Percentiles rank a stretch among this genome's conserved stretches.
Evolutionary conservation across 2,113 vertebrate species (phyloP).

Genomic region (Gambusia affinis): DNA sequence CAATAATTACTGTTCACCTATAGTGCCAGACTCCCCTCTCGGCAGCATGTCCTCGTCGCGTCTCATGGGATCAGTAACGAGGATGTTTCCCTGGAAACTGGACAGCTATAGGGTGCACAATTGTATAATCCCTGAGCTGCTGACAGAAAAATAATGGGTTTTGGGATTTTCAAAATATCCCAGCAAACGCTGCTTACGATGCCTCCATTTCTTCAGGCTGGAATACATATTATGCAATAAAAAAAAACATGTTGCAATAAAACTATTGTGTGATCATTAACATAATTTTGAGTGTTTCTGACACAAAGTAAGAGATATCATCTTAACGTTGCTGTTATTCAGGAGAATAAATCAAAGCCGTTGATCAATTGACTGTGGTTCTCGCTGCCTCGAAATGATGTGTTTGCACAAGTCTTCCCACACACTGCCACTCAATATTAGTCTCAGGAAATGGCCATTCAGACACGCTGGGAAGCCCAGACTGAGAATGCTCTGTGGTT

Average conservation of each 20-base stretch:
- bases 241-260: background rate
- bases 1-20: constrained; percentile 59
- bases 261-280: constrained; percentile 9
- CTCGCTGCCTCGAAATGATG: constrained; percentile 4
- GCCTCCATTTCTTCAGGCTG: constrained; percentile 8
- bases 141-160: constrained; percentile 65
- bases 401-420: constrained; percentile 14
- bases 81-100: constrained; percentile 80
- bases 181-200: constrained; percentile 19
- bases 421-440: constrained; percentile 16
- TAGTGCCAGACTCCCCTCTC: constrained; percentile 65
- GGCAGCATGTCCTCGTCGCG: constrained; percentile 50
- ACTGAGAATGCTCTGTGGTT: constrained; percentile 2
- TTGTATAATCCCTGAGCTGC: constrained; percentile 67
- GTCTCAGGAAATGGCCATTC: constrained; percentile 13
- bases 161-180: constrained; percentile 45
- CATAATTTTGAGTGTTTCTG: background rate
- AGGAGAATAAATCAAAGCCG: constrained; percentile 6
- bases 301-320: background rate
- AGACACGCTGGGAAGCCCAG: constrained; percentile 35
- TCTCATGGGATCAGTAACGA: constrained; percentile 61
- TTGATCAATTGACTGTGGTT: constrained; percentile 8
- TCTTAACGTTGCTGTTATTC: constrained; percentile 1
- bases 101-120: constrained; percentile 66
- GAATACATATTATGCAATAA: constrained; percentile 12